Base-by-base conservation (phyloP, 2,797 vertebrate species). In the Hydrolagus colliei region DNA sequence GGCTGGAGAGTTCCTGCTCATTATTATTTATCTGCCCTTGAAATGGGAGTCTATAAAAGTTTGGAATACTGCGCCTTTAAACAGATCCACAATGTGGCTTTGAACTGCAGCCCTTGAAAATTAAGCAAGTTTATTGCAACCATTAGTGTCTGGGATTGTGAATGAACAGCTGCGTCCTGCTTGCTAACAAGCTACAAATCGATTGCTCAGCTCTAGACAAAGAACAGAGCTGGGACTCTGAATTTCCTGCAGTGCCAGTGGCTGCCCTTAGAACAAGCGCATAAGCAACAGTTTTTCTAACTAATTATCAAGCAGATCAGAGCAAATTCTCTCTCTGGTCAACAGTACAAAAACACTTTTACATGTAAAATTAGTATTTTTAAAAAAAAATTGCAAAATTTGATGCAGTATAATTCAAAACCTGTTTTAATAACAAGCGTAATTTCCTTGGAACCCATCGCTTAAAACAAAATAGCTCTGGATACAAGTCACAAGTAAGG, bases 161-260 rank as follows among this genome's bases (percentile, higher is more conserved):
- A 84, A 84, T 71, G 63, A 84, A 84, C 79, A 84, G 79, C 79
- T 84, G 65, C 41, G 79, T 41, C 79, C 79, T 84, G 32, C 63
- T 52, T 65, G 68, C 79, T 68, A 84, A 68, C 68, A 32, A 84
- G 63, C 79, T 41, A 84, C 65, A 68, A 84, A 84, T 84, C 79
- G 68, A 84, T 84, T 68, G 67, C 27, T 84, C 63, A 84, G 65
- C 63, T 20, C 65, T n/a, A 20, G 32, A 68, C 65, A 84, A 68
- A 35, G 41, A 32, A 16, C 65, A 32, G 65, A 35, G 79, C 79
- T 82, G 79, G 27, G 41, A 68, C 13, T 68, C n/a, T 9, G 32
- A 63, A 67, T 18, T 18, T 27, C 62, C 14, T 13, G 32, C 63
- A 35, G 18, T 67, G 27, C 14, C 63, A 62, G 14, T 27, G 27